Evolutionary conservation across 2,113 vertebrate species (phyloP).

Genomic region (Chaetura pelagica): DNA sequence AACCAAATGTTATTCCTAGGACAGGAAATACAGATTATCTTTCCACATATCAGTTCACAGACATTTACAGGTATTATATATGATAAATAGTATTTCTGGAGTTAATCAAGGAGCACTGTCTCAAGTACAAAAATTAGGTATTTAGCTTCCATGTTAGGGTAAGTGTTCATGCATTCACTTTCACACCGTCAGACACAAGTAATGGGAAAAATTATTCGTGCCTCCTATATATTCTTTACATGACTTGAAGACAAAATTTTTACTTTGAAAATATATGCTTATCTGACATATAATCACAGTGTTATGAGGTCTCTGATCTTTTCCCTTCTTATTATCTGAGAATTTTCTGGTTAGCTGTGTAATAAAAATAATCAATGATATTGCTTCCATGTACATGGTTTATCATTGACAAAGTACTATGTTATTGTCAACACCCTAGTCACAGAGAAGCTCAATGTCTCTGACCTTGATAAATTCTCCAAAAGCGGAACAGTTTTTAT

Average conservation of each 20-base stretch:
- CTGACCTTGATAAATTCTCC: conserved; percentile 82
- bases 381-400: not conserved
- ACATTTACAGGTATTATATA: not conserved
- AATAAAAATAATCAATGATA: not conserved
- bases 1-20: not conserved
- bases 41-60: not conserved
- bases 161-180: not conserved
- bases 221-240: not conserved
- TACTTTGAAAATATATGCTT: not conserved
- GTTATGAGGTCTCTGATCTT: not conserved
- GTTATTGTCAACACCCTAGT: conserved; percentile 41
- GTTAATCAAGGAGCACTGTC: not conserved
- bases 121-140: not conserved
- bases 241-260: not conserved
- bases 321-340: not conserved
- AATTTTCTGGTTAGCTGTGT: conserved; percentile 9
- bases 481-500: conserved; percentile 72
- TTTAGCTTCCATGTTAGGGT: not conserved
- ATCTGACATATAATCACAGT: not conserved
- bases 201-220: not conserved
- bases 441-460: conserved; percentile 19
- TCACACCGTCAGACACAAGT: not conserved
- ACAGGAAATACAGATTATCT: not conserved
- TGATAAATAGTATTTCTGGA: not conserved
- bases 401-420: not conserved